These are phyloP conservation scores for Amorpha juglandis DNA, from an alignment of 2,888 invertebrate species.

Conservation along the genomic window DNA sequence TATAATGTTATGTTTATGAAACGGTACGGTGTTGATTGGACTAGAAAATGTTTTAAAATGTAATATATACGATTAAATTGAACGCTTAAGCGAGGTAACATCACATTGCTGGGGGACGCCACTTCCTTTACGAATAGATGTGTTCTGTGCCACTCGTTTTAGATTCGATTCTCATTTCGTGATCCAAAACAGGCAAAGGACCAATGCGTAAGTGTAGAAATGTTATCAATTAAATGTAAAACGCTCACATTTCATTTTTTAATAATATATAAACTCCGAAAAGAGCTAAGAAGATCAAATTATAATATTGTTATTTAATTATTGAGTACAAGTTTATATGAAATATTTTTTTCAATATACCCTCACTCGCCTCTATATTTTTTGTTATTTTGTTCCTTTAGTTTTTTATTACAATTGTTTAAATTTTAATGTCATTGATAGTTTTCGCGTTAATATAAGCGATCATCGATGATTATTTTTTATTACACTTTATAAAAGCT, in stretches of 20 bases:
- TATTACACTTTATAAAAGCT: conserved; percentile 59
- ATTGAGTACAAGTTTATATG: conserved; percentile 83
- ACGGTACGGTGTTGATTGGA: conserved; percentile 25
- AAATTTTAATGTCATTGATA: conserved; percentile 71
- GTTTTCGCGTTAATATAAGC: conserved; percentile 59
- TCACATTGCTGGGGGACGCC: conserved; percentile 69
- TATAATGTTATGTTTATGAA: conserved; percentile 75
- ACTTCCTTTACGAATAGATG: conserved; percentile 54
- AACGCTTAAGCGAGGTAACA: conserved; percentile 74
- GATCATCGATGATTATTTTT: conserved; percentile 66
- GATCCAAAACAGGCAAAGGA: conserved; percentile 67
- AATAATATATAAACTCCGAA: conserved; percentile 60
- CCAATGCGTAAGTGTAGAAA: conserved; percentile 71
- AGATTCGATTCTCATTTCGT: conserved; percentile 52
- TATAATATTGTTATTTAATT: conserved; percentile 84
- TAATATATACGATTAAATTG: conserved; percentile 51
- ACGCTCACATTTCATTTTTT: conserved; percentile 70
- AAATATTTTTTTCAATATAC: conserved; percentile 80
- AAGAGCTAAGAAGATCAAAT: conserved; percentile 81
- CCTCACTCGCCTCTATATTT: conserved; percentile 80
- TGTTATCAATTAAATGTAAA: conserved; percentile 65
- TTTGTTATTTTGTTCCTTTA: conserved; percentile 84
- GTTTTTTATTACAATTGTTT: conserved; percentile 81
- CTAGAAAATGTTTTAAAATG: conserved; percentile 51
- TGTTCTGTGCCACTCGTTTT: conserved; percentile 55